Base-by-base conservation (phyloP, 2,888 invertebrate species). In the Epinotia ramella region DNA sequence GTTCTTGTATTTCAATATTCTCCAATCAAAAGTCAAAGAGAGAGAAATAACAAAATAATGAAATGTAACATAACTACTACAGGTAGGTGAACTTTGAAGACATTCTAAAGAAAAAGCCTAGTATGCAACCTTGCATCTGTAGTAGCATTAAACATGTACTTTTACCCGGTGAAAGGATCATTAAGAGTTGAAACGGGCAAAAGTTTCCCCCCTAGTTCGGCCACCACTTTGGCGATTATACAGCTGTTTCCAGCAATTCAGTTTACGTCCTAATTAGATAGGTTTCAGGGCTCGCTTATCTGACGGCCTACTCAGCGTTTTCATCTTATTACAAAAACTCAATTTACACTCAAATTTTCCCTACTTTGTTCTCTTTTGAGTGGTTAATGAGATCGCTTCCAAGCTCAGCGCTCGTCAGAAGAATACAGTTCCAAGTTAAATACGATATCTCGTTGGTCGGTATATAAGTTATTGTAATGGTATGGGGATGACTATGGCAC, bases 251-350 rank as follows among this genome's bases (percentile, higher is more conserved):
- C 78, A 83, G 80, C 81, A 85, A 87, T 87, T 86, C 83, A 84
- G 82, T 86, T 84, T 83, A 80, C 80, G 80, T 78, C 84, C 80
- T 86, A 88, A 89, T 88, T 86, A 87, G 78, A 84, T 83, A 80
- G 82, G 79, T 78, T 84, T 81, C 79, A 78, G 73, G 77, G 66
- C 67, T 73, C 63, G 70, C 70, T 76, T 77, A 77, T 73, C 63
- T 69, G 67, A 68, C 73, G 59, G 69, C 46, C 44, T 74, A 28
- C 73, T 77, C 77, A 69, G 77, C 73, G 70, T 77, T 78, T 78
- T 76, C 57, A 57, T 63, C 59, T 73, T 69, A 78, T 77, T 70
- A 71, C 62, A 60, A 71, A 76, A 73, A 65, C 46, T 71, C 49
- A 24, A 49, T 72, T 75, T 72, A 67, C 65, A 59, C 62, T 63